Percentiles rank a stretch among this genome's conserved stretches.
Evolutionary conservation across 2,888 invertebrate species (phyloP).

Genomic region (Caenorhabditis angaria): DNA sequence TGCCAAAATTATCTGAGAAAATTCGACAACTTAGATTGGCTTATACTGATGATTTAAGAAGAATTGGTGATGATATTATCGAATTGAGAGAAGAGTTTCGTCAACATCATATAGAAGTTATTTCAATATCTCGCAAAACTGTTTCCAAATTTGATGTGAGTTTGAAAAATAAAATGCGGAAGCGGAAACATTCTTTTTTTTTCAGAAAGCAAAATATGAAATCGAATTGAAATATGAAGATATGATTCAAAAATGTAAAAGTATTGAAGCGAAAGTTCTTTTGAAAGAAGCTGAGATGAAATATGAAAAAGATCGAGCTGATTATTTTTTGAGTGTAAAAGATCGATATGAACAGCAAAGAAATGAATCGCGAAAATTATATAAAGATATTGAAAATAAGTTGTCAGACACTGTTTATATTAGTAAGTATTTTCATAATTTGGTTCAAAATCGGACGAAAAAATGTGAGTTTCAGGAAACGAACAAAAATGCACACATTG

Average conservation of each 20-base stretch:
- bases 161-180: background rate
- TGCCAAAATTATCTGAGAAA: slow-evolving; percentile 11
- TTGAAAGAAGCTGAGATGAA: slow-evolving; percentile 14
- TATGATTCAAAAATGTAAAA: background rate
- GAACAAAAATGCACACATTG: slow-evolving; percentile 40
- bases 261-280: background rate
- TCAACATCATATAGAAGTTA: slow-evolving; percentile 15
- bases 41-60: slow-evolving; percentile 14
- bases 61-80: slow-evolving; percentile 15
- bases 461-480: slow-evolving; percentile 26
- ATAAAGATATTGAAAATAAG: slow-evolving; percentile 20
- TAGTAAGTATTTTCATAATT: too few relatives aligned
- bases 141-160: slow-evolving; percentile 6
- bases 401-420: slow-evolving; percentile 34
- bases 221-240: slow-evolving; percentile 16
- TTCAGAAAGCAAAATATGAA: slow-evolving; percentile 9
- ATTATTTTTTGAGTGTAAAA: slow-evolving; percentile 9
- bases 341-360: slow-evolving; percentile 13
- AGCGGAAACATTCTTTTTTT: background rate
- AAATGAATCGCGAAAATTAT: slow-evolving; percentile 10
- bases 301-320: slow-evolving; percentile 28
- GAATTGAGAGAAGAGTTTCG: slow-evolving; percentile 25
- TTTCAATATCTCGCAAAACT: slow-evolving; percentile 8
- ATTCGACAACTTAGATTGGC: slow-evolving; percentile 17
- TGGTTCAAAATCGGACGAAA: too few relatives aligned